phyloP scores from a whole-genome alignment of 2,113 vertebrate genomes.

The Thryonomys swinderianus region DNA sequence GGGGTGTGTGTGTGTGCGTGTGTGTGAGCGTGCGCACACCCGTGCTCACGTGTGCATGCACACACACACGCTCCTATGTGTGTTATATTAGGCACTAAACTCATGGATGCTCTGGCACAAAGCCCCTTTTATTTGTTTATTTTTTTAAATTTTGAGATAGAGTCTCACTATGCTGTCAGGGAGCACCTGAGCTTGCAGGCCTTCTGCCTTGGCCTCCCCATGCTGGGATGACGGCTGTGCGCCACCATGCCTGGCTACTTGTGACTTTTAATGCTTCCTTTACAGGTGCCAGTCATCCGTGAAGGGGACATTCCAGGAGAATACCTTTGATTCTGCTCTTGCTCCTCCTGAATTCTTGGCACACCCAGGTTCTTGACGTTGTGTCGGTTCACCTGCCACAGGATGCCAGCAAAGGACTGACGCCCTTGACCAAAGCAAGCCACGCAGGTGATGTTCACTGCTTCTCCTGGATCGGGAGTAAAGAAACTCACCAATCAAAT shows the following conservation, averaged over 20 bases:
- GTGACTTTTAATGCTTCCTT: not conserved
- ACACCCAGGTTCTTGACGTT: not conserved
- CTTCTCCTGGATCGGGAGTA: slow-evolving; percentile 74
- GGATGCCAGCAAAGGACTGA: not conserved
- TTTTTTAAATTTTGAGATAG: not conserved
- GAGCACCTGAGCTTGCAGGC: not conserved
- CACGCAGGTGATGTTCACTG: slow-evolving; percentile 74
- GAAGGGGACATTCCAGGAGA: not conserved
- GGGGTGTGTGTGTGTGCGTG: not conserved
- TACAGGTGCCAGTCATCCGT: not conserved
- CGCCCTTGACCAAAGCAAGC: slow-evolving; percentile 81
- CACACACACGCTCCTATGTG: too few species aligned
- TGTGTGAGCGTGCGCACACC: too few species aligned
- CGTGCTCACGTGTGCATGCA: too few species aligned
- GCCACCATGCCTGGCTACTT: not conserved
- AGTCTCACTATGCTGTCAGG: not conserved
- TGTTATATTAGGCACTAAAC: not conserved
- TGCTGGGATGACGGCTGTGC: not conserved
- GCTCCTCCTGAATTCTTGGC: slow-evolving; percentile 51
- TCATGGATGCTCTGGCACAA: not conserved
- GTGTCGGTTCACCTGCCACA: slow-evolving; percentile 73
- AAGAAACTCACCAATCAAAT: not conserved
- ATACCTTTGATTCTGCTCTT: slow-evolving; percentile 57
- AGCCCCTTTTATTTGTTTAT: not conserved
- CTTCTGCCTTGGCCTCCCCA: not conserved